Evolutionary conservation across 2,888 invertebrate species (phyloP).

Genomic region (Sphaerophoria taeniata): DNA sequence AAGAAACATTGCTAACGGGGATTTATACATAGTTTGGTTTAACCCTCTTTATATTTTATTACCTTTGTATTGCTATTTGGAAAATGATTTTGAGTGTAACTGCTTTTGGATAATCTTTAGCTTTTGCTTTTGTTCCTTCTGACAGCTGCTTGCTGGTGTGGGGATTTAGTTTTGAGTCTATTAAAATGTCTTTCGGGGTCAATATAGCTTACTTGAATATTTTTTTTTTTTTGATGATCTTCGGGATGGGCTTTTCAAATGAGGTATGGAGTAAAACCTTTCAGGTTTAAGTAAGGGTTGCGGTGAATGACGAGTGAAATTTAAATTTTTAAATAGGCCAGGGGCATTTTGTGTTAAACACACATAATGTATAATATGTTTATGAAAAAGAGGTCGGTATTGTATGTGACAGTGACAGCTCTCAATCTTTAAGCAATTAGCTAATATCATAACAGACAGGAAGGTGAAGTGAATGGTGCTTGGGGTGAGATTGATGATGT

Average conservation of each 20-base stretch:
- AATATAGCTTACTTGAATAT: background rate
- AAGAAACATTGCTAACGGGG: conserved; percentile 8
- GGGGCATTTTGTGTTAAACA: no score
- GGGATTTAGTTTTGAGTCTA: conserved; percentile 18
- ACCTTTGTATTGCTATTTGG: conserved; percentile 64
- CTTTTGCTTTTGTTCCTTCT: background rate
- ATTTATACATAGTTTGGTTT: conserved; percentile 7
- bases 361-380: no score
- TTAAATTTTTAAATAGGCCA: conserved; percentile 29
- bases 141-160: background rate
- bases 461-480: no score
- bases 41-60: conserved; percentile 36
- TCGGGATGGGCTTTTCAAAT: no score
- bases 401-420: no score
- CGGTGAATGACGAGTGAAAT: conserved; percentile 32
- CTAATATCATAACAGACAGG: no score
- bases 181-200: conserved; percentile 23
- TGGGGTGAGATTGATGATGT: no score
- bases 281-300: conserved; percentile 9
- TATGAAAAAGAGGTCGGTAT: no score
- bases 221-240: no score
- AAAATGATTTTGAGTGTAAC: conserved; percentile 70
- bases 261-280: background rate
- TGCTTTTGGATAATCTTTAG: conserved; percentile 66
- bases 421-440: no score